A percentile compares a stretch with the other conserved stretches of the same genome.
Evolutionary conservation across 2,113 vertebrate species (phyloP).

Genomic region (Crocuta crocuta): DNA sequence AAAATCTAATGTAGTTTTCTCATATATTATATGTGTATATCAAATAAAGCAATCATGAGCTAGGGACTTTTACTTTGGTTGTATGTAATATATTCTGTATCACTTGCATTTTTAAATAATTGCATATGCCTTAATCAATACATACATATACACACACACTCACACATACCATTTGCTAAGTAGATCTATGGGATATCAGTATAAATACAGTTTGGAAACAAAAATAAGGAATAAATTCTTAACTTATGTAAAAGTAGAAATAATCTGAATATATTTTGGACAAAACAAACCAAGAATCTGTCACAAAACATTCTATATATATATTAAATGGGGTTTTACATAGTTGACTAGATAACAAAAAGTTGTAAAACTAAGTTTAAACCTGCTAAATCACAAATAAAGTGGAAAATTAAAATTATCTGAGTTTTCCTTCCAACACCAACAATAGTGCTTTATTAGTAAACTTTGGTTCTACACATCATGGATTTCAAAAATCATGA

Average conservation of each 20-base stretch:
- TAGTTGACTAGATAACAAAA: neutral
- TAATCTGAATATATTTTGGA: neutral
- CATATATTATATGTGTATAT: neutral
- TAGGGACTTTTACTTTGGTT: neutral
- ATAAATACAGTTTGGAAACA: neutral
- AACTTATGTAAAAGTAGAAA: neutral
- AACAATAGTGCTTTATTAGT: neutral
- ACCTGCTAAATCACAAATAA: neutral
- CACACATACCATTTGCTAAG: neutral
- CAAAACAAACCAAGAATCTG: neutral
- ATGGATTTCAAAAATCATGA: neutral
- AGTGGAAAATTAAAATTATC: neutral
- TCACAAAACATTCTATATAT: neutral
- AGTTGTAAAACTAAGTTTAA: neutral
- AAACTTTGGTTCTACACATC: neutral
- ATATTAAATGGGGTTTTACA: neutral
- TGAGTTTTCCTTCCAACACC: neutral
- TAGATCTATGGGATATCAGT: neutral
- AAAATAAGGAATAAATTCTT: neutral
- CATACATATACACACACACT: neutral
- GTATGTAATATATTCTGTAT: neutral
- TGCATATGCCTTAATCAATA: neutral
- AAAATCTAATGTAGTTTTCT: neutral
- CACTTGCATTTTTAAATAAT: neutral
- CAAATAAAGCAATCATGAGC: neutral